Base-by-base conservation (phyloP, 2,888 invertebrate species). In the Watsonalla cultraria region DNA sequence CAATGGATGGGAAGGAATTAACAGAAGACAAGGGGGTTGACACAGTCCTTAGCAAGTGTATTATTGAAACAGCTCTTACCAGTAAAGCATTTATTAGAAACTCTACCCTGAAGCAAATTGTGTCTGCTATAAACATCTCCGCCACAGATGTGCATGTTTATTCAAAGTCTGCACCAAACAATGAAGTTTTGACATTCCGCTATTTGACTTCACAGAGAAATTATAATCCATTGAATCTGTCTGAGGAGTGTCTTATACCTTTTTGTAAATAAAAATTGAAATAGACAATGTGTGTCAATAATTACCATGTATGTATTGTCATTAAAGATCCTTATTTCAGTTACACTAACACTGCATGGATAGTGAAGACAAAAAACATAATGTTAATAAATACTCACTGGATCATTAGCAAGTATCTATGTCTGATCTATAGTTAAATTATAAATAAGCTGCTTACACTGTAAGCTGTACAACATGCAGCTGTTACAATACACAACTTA, bases 1-100 rank as follows among this genome's bases (percentile, higher is more conserved):
- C 88, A 5, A 69, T 90, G 64, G 86, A 86, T 60, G 90, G 90
- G 0, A 87, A 86, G 68, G 54, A 76, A 8, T 51, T 87, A 7
- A 55, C 60, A 2, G 62, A 75, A 7, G 76, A 86, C 54, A 66
- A 64, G 35, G 51, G 62, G 2, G 57, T 67, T 0, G 58, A 68
- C 46, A 58, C 74, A 5, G 53, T 84, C 1, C 54, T 89, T 5
- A 74, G 78, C 57, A 82, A 79, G 59, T 84, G 86, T 66, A 61
- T 87, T n/a, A 46, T 81, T 39, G 87, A 89, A 56, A 78, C 86
- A 2, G 84, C 82, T 0, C 61, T 83, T 15, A 66, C 74, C 1
- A 82, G 84, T 54, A 87, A 80, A 69, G 62, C 76, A 0, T 82
- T 82, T 59, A 78, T 84, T 7, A 77, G 67, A 48, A 60, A 54